Conservation (phyloP, 2,797 vertebrate genomes). For the Catamblyrhynchus diadema region DNA sequence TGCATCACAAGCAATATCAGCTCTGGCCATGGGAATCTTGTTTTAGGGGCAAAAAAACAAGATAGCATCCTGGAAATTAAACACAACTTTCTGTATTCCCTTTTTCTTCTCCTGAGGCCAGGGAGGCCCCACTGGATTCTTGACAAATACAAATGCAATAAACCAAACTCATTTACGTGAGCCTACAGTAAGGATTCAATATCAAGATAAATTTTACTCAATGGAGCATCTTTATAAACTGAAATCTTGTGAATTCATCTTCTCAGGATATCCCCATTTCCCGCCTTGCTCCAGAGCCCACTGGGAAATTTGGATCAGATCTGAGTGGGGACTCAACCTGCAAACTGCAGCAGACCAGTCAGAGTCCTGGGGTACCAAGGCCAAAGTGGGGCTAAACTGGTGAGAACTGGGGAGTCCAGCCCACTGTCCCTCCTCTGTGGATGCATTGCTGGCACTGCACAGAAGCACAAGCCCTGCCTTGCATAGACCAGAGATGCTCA, state of each 20-base stretch:
- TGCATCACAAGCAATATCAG: background rate
- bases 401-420: background rate
- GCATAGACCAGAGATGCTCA: background rate
- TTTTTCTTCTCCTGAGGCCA: background rate
- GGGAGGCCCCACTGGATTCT: background rate
- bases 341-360: background rate
- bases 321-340: background rate
- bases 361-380: background rate
- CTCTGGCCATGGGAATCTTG: background rate
- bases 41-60: background rate
- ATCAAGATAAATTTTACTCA: background rate
- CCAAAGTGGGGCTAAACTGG: too few species aligned
- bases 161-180: background rate
- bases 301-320: background rate
- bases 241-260: background rate
- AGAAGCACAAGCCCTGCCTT: fast-evolving
- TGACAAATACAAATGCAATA: background rate
- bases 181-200: background rate
- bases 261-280: background rate
- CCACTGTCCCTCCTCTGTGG: fast-evolving
- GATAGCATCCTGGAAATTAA: background rate
- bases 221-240: background rate
- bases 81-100: background rate
- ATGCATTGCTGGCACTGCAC: fast-evolving
- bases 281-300: background rate